A percentile compares a stretch with the other conserved stretches of the same genome.
These are phyloP conservation scores for Heterochromis multidens DNA, from an alignment of 2,113 vertebrate genomes.

Conservation along the genomic window DNA sequence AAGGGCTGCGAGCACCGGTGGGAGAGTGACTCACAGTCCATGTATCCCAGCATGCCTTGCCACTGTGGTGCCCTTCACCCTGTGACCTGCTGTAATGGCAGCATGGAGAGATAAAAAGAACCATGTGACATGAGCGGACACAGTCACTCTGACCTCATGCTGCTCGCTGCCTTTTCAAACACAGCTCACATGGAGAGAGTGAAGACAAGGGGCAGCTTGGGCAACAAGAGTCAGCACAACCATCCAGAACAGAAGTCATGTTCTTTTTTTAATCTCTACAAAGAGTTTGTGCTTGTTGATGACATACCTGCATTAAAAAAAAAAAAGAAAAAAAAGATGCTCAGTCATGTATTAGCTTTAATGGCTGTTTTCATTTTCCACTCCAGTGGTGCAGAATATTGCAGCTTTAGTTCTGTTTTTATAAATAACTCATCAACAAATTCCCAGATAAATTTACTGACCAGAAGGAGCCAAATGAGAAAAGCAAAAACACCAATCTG, in stretches of 20 bases:
- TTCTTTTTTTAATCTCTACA: slow-evolving; percentile 17
- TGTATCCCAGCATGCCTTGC: slow-evolving; percentile 77
- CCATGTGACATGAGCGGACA: slow-evolving; percentile 51
- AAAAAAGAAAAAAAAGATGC: no score
- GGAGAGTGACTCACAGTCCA: slow-evolving; percentile 58
- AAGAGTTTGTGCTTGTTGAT: neutral
- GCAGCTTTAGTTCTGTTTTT: neutral
- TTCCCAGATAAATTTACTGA: slow-evolving; percentile 33
- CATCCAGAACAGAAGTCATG: slow-evolving; percentile 45
- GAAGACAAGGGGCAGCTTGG: slow-evolving; percentile 53
- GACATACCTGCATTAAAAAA: slow-evolving; percentile 30
- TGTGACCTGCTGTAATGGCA: slow-evolving; percentile 63
- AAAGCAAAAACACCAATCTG: slow-evolving; percentile 32
- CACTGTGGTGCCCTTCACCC: slow-evolving; percentile 63
- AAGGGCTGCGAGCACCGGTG: slow-evolving; percentile 30
- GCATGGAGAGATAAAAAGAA: slow-evolving; percentile 68
- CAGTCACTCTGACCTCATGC: slow-evolving; percentile 40
- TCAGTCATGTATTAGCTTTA: slow-evolving; percentile 17
- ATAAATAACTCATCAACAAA: slow-evolving; percentile 30
- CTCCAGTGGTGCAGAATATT: slow-evolving; percentile 58
- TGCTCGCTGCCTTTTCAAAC: slow-evolving; percentile 60
- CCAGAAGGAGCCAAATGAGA: slow-evolving; percentile 38
- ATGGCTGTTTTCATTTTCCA: slow-evolving; percentile 58
- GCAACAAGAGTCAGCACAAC: slow-evolving; percentile 46
- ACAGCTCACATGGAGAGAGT: slow-evolving; percentile 34